phyloP scores from a whole-genome alignment of 2,888 invertebrate genomes.

The Mesorhabditis belari region DNA sequence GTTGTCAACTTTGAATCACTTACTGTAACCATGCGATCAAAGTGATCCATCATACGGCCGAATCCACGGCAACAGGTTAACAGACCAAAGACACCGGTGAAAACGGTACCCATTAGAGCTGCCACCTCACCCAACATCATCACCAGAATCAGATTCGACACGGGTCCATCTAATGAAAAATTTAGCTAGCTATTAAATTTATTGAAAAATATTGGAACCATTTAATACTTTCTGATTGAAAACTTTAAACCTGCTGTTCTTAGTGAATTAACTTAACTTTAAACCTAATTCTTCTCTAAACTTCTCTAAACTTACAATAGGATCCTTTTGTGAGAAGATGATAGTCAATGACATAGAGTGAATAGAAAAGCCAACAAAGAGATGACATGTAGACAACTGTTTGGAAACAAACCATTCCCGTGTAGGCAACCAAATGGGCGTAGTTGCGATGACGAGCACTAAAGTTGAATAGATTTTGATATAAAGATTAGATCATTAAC shows the following conservation, averaged over 20 bases:
- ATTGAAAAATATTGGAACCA: too few relatives aligned
- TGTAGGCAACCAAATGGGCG: slow-evolving; percentile 9
- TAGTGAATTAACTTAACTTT: too few relatives aligned
- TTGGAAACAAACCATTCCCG: slow-evolving; percentile 16
- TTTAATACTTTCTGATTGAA: too few relatives aligned
- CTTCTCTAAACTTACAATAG: slow-evolving; percentile 1
- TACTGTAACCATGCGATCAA: slow-evolving; percentile 8
- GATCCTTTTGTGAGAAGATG: slow-evolving; percentile 1
- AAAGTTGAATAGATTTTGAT: background rate
- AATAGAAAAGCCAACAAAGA: slow-evolving; percentile 13
- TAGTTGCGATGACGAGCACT: slow-evolving; percentile 8
- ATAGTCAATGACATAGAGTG: slow-evolving; percentile 9
- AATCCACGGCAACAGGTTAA: slow-evolving; percentile 12
- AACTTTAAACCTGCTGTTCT: too few relatives aligned
- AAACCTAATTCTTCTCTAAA: too few relatives aligned
- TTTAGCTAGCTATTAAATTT: too few relatives aligned
- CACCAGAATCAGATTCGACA: slow-evolving; percentile 6
- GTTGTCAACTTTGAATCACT: background rate
- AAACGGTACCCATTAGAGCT: slow-evolving; percentile 10
- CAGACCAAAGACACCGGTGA: slow-evolving; percentile 15
- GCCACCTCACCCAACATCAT: slow-evolving; percentile 7
- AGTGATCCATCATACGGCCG: slow-evolving; percentile 8
- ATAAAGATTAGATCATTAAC: background rate
- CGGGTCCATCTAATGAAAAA: too few relatives aligned
- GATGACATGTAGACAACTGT: slow-evolving; percentile 15